A percentile compares a stretch with the other conserved stretches of the same genome.
Evolutionary conservation across 37 sponge, comb jelly and placozoan species (phyloP).

Genomic region (Spongilla lacustris): DNA sequence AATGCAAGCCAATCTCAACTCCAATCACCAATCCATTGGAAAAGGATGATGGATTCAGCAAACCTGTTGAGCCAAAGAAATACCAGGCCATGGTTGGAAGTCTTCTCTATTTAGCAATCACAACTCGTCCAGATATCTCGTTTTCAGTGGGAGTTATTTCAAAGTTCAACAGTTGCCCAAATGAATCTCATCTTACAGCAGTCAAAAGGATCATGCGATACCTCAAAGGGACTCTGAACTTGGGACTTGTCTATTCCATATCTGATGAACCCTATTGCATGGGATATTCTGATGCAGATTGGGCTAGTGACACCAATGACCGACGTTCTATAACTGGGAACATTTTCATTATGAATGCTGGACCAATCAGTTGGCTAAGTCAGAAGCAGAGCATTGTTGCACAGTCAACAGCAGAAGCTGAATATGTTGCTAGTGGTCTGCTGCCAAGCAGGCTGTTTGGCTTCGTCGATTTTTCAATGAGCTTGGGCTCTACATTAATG

Average conservation of each 20-base stretch:
- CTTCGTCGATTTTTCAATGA: slow-evolving; percentile 27
- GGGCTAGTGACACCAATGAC: slow-evolving; percentile 50
- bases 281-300: slow-evolving; percentile 71
- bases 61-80: slow-evolving; percentile 20
- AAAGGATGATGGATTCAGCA: slow-evolving; percentile 63
- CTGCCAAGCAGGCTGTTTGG: slow-evolving; percentile 52
- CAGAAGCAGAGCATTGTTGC: slow-evolving; percentile 42
- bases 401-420: slow-evolving; percentile 40
- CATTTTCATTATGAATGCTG: slow-evolving; percentile 45
- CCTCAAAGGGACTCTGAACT: slow-evolving; percentile 42
- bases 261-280: slow-evolving; percentile 12
- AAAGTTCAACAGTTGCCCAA: slow-evolving; percentile 39
- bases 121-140: slow-evolving; percentile 58
- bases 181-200: slow-evolving; percentile 54
- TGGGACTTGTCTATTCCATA: slow-evolving; percentile 19
- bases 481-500: background rate
- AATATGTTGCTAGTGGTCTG: slow-evolving; percentile 34
- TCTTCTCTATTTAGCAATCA: slow-evolving; percentile 33
- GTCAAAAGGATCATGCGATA: slow-evolving; percentile 57
- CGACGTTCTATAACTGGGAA: slow-evolving; percentile 60
- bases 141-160: slow-evolving; percentile 54
- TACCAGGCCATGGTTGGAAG: slow-evolving; percentile 76
- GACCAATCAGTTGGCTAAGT: slow-evolving; percentile 62
- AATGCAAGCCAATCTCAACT: slow-evolving; percentile 48
- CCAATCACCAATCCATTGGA: slow-evolving; percentile 38